Percentiles rank a stretch among this genome's conserved stretches.
Conservation (phyloP, 1,140 invertebrate species). For the Sycophila sp. region DNA sequence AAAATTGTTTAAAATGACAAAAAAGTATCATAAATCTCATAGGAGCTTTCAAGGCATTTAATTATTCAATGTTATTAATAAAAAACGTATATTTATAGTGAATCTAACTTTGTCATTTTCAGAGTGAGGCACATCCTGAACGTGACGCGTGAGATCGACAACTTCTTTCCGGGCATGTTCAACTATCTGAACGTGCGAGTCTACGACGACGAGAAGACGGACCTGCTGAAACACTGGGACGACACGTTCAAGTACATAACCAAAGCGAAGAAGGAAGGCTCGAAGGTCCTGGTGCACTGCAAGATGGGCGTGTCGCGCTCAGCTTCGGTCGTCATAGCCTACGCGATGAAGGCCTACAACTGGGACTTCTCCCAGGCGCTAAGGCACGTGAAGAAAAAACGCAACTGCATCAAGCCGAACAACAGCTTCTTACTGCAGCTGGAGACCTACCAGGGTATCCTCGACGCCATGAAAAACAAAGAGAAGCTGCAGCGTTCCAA, state of each 20-base stretch:
- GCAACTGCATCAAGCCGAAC: constrained; percentile 96
- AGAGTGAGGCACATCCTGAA: constrained; percentile 97
- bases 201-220: constrained; percentile 96
- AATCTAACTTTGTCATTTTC: constrained; percentile 60
- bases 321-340: constrained; percentile 97
- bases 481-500: constrained; percentile 91
- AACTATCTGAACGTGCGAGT: constrained; percentile 96
- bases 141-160: constrained; percentile 97
- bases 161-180: constrained; percentile 98
- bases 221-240: constrained; percentile 96
- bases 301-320: constrained; percentile 99
- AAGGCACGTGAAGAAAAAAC: constrained; percentile 88
- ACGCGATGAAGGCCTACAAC: constrained; percentile 97
- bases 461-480: constrained; percentile 95
- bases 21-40: too few species aligned
- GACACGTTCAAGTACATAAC: constrained; percentile 97
- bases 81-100: too few species aligned
- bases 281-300: constrained; percentile 95
- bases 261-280: constrained; percentile 88
- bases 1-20: too few species aligned
- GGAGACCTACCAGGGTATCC: constrained; percentile 94
- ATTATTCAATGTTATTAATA: too few species aligned
- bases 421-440: constrained; percentile 92
- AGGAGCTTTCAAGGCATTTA: too few species aligned
- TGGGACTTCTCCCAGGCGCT: constrained; percentile 91